A percentile compares a stretch with the other conserved stretches of the same genome.
Evolutionary conservation across 2,797 vertebrate species (phyloP).

Genomic region (Chelidonichthys spinosus): DNA sequence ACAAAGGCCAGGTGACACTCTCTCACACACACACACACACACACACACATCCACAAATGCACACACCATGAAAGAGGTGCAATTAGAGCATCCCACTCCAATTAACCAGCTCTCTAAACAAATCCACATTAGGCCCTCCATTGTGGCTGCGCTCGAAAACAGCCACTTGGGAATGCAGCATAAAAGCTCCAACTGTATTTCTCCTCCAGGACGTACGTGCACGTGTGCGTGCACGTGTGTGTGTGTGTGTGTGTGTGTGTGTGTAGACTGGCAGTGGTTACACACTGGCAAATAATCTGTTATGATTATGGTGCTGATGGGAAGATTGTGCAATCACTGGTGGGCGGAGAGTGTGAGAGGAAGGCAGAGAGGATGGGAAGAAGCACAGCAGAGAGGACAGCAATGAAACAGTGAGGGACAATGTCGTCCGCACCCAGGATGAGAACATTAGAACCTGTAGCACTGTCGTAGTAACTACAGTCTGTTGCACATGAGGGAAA

Average conservation of each 20-base stretch:
- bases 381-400: slow-evolving; percentile 45
- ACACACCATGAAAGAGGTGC: slow-evolving; percentile 81
- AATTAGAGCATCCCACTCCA: slow-evolving; percentile 88
- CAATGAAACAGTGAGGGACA: slow-evolving; percentile 45
- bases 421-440: slow-evolving; percentile 35
- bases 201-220: slow-evolving; percentile 69
- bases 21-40: slow-evolving; percentile 48
- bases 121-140: slow-evolving; percentile 87
- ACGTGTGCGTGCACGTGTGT: slow-evolving; percentile 12
- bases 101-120: slow-evolving; percentile 90
- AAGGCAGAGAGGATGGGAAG: slow-evolving; percentile 52
- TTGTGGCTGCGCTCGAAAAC: slow-evolving; percentile 85
- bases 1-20: slow-evolving; percentile 82
- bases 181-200: slow-evolving; percentile 85
- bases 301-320: slow-evolving; percentile 72
- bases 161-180: slow-evolving; percentile 87
- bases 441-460: slow-evolving; percentile 51
- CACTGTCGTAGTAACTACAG: slow-evolving; percentile 5
- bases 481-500: slow-evolving; percentile 3
- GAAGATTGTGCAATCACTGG: slow-evolving; percentile 76
- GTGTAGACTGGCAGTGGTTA: slow-evolving; percentile 38
- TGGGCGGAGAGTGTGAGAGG: slow-evolving; percentile 60
- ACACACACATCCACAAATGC: slow-evolving; percentile 39
- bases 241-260: background rate
- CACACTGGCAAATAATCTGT: slow-evolving; percentile 67